Conservation (phyloP, 2,113 vertebrate species). For the Alosa alosa region DNA sequence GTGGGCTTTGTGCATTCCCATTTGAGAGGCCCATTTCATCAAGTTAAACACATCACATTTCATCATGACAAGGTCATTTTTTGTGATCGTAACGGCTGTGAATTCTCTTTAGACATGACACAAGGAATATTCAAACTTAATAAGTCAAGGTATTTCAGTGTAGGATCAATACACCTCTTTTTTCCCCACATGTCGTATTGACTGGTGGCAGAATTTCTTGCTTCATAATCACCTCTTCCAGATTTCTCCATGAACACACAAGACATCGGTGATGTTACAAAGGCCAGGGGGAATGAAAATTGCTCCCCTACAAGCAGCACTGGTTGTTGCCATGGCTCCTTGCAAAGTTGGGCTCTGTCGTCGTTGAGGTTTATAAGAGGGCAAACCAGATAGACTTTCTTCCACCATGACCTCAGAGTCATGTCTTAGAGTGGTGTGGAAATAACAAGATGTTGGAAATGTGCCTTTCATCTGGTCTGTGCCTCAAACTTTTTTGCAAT, state of each 20-base stretch:
- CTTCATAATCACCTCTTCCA: conserved; percentile 7
- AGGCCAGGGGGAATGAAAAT: conserved; percentile 14
- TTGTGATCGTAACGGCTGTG: background rate
- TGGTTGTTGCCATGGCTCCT: conserved; percentile 44
- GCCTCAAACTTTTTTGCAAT: background rate
- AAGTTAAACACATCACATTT: background rate
- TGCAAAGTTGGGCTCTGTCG: conserved; percentile 36
- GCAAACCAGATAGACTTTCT: conserved; percentile 19
- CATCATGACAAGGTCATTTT: background rate
- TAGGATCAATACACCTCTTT: conserved; percentile 5
- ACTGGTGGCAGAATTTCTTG: conserved; percentile 14
- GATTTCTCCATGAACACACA: background rate
- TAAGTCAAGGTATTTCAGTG: conserved; percentile 5
- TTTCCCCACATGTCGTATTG: background rate
- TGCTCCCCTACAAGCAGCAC: conserved; percentile 19
- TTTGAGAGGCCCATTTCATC: background rate
- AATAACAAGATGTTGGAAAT: background rate
- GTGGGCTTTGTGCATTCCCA: background rate
- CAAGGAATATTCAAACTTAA: background rate
- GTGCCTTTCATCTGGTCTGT: background rate
- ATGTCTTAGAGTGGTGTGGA: conserved; percentile 23
- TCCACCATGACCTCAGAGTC: conserved; percentile 13
- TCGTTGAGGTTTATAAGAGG: conserved; percentile 29
- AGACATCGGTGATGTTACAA: background rate
- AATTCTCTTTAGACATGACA: background rate